phyloP scores from a whole-genome alignment of 1,140 invertebrate genomes.

The Ooceraea biroi region DNA sequence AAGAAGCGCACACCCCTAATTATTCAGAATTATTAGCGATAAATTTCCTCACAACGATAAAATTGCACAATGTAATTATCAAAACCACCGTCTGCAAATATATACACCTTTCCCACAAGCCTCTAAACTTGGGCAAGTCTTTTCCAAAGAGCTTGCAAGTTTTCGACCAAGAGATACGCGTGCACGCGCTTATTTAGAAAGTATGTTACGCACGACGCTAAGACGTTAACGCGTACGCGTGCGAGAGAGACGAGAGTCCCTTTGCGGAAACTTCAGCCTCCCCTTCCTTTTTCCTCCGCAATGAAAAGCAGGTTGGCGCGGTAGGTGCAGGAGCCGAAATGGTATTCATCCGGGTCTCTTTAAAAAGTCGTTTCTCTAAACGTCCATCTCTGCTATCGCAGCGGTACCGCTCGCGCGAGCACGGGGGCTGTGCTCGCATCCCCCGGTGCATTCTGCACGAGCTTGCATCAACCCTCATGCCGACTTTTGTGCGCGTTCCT shows the following conservation, averaged over 20 bases:
- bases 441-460: constrained; percentile 30
- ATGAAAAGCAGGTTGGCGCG: constrained; percentile 60
- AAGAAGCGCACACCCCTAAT: not conserved
- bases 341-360: constrained; percentile 70
- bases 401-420: constrained; percentile 6
- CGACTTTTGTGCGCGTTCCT: constrained; percentile 65
- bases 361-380: constrained; percentile 69
- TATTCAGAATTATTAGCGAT: not conserved
- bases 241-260: constrained; percentile 6
- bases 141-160: not conserved
- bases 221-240: constrained; percentile 39
- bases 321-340: constrained; percentile 67
- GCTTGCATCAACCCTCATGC: constrained; percentile 9
- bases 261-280: constrained; percentile 28
- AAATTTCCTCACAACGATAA: no score
- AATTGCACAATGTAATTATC: not conserved
- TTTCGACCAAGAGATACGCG: not conserved
- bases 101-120: no score
- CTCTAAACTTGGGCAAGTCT: not conserved
- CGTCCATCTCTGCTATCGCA: constrained; percentile 65
- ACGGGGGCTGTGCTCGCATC: not conserved
- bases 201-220: constrained; percentile 14
- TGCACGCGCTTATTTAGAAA: constrained; percentile 10
- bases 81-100: not conserved
- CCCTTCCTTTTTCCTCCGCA: constrained; percentile 5